These are phyloP conservation scores for Zaprionus taronus DNA, from an alignment of 1,140 invertebrate genomes.

Conservation along the genomic window DNA sequence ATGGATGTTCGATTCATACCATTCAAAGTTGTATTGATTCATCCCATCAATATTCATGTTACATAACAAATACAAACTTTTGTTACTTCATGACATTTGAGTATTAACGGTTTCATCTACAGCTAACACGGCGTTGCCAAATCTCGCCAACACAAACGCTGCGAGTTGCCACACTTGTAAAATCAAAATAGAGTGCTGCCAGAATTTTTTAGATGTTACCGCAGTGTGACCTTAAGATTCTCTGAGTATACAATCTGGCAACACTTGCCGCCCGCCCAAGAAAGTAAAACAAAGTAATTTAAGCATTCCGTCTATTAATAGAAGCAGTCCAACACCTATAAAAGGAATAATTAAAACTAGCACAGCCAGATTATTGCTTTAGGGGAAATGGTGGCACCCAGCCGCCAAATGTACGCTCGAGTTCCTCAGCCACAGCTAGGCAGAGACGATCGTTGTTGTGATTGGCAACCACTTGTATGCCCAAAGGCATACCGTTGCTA, in stretches of 20 bases:
- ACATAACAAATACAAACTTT: no score
- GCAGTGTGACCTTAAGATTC: background rate
- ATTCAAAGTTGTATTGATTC: background rate
- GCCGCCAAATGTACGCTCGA: conserved; percentile 93
- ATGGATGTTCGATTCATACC: conserved; percentile 26
- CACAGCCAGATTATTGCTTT: conserved; percentile 33
- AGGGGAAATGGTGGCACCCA: conserved; percentile 88
- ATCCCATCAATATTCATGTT: background rate
- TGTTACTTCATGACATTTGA: background rate
- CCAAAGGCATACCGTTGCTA: conserved; percentile 90
- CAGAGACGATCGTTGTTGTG: conserved; percentile 92
- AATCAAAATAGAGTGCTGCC: conserved; percentile 4
- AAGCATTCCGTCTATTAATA: background rate
- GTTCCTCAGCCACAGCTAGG: conserved; percentile 92
- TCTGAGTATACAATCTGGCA: background rate
- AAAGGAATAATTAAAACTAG: conserved; percentile 6
- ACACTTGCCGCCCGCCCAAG: background rate
- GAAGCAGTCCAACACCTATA: conserved; percentile 49
- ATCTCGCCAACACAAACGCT: background rate
- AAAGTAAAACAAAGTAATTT: background rate
- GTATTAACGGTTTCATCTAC: background rate
- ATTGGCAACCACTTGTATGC: conserved; percentile 92
- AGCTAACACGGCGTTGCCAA: conserved; percentile 2
- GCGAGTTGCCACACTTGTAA: conserved; percentile 4
- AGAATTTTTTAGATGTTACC: background rate